A percentile compares a stretch with the other conserved stretches of the same genome.
Conservation (phyloP, 2,113 vertebrate species). For the Solenodon paradoxus region DNA sequence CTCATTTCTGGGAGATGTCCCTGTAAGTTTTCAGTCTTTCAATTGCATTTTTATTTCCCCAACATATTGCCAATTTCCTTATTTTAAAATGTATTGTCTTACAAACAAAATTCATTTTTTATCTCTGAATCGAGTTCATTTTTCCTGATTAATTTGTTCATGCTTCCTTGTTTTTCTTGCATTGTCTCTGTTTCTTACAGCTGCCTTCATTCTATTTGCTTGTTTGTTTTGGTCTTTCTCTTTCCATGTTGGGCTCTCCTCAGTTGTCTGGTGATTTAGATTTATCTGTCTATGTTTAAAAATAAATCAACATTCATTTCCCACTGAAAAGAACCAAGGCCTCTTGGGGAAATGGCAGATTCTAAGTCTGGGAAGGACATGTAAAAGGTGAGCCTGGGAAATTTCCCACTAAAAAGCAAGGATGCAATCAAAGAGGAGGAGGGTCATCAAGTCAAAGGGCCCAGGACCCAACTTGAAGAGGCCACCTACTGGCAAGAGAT, state of each 20-base stretch:
- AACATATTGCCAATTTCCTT: neutral
- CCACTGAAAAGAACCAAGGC: neutral
- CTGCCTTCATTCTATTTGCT: neutral
- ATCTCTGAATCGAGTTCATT: neutral
- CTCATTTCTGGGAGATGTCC: slow-evolving; percentile 35
- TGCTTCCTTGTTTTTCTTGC: neutral
- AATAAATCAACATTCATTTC: slow-evolving; percentile 3
- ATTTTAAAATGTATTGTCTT: slow-evolving; percentile 19
- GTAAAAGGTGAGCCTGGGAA: neutral
- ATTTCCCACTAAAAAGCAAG: neutral
- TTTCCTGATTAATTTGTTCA: neutral
- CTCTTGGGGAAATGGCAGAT: slow-evolving; percentile 4
- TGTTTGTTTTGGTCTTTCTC: slow-evolving; percentile 8
- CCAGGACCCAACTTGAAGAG: neutral
- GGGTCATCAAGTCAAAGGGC: neutral
- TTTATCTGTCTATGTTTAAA: neutral
- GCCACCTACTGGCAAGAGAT: neutral
- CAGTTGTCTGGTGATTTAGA: neutral
- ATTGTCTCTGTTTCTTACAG: neutral
- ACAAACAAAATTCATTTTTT: slow-evolving; percentile 17
- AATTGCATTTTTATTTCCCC: neutral
- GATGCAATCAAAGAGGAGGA: neutral
- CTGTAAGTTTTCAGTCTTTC: neutral
- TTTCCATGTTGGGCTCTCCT: neutral
- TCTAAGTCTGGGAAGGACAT: neutral